phyloP scores from a whole-genome alignment of 1,140 invertebrate species.

The Halictus rubicundus region DNA sequence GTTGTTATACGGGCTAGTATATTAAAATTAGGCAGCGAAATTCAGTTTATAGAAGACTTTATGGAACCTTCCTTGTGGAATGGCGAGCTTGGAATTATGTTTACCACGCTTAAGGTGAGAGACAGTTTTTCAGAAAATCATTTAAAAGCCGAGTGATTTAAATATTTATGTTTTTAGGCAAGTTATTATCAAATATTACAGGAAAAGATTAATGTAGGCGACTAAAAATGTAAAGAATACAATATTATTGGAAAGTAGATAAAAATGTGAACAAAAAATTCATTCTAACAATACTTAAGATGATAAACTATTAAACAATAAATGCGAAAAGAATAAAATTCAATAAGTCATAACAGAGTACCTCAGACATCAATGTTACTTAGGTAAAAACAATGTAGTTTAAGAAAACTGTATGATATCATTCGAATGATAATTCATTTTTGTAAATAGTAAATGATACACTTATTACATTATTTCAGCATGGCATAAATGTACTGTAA shows the following conservation, averaged over 20 bases:
- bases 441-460: slow-evolving; percentile 21
- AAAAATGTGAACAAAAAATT: not conserved
- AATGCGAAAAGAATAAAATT: not conserved
- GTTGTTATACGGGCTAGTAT: slow-evolving; percentile 90
- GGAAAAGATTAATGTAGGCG: slow-evolving; percentile 84
- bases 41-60: slow-evolving; percentile 92
- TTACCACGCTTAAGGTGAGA: slow-evolving; percentile 88
- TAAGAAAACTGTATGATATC: not conserved
- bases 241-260: not conserved
- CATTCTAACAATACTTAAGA: not conserved
- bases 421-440: not conserved
- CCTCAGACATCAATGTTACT: slow-evolving; percentile 2
- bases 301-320: slow-evolving; percentile 4
- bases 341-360: not conserved
- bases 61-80: slow-evolving; percentile 88
- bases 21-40: slow-evolving; percentile 91
- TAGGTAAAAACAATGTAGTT: slow-evolving; percentile 8
- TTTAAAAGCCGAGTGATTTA: not conserved
- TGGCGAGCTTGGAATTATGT: slow-evolving; percentile 92
- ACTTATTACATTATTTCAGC: not conserved
- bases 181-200: slow-evolving; percentile 88
- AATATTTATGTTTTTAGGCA: slow-evolving; percentile 80
- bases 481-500: slow-evolving; percentile 12
- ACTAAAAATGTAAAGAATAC: slow-evolving; percentile 53
- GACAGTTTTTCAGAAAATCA: not conserved